Percentiles rank a stretch among this genome's conserved stretches.
phyloP scores from a whole-genome alignment of 2,797 vertebrate genomes.

The Allobates femoralis region DNA sequence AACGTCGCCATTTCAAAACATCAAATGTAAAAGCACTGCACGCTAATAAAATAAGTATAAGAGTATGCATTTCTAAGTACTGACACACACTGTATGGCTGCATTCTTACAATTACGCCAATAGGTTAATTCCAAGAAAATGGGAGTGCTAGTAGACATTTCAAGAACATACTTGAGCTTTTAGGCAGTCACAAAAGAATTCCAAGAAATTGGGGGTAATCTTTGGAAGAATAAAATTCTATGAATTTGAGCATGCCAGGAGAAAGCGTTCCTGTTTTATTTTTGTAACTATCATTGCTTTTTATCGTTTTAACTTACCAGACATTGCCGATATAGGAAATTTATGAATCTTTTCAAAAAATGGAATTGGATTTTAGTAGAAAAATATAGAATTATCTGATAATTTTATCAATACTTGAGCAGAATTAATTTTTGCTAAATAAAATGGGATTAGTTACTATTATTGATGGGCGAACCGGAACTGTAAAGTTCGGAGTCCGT shows the following conservation, averaged over 20 bases:
- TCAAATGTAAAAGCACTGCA: neutral
- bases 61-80: neutral
- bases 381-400: too few species aligned
- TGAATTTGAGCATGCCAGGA: neutral
- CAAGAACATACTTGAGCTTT: slow-evolving; percentile 27
- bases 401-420: too few species aligned
- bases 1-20: neutral
- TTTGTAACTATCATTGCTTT: neutral
- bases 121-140: slow-evolving; percentile 43
- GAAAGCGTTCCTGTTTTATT: neutral
- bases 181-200: slow-evolving; percentile 29
- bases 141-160: slow-evolving; percentile 28
- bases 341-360: too few species aligned
- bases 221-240: neutral
- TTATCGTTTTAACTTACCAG: too few species aligned
- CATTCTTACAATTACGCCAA: slow-evolving; percentile 22
- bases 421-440: too few species aligned
- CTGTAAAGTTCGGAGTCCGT: too few species aligned
- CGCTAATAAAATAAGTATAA: neutral
- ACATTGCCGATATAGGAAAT: too few species aligned
- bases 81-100: slow-evolving; percentile 7
- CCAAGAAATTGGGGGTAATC: slow-evolving; percentile 15
- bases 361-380: too few species aligned
- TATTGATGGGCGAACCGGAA: too few species aligned
- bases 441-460: too few species aligned